Evolutionary conservation across 2,113 vertebrate species (phyloP).

Genomic region (Onychostoma macrolepis): DNA sequence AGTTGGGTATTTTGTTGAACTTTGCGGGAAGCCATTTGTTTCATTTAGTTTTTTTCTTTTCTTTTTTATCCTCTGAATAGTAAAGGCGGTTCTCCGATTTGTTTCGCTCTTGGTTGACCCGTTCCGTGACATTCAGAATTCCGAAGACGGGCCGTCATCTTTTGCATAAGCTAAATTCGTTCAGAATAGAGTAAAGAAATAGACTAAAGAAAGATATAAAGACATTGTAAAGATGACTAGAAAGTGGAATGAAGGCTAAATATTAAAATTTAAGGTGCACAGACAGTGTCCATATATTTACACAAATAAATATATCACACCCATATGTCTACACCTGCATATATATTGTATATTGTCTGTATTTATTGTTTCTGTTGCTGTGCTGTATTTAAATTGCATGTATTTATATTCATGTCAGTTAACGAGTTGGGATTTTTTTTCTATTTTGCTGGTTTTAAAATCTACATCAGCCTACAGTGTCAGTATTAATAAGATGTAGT

Average conservation of each 20-base stretch:
- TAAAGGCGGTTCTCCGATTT: constrained; percentile 78
- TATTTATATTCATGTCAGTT: neutral
- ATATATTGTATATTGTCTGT: neutral
- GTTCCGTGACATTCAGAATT: constrained; percentile 32
- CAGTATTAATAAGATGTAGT: too few species aligned
- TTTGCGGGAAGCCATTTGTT: constrained; percentile 58
- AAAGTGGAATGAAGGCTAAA: neutral
- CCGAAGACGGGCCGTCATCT: neutral
- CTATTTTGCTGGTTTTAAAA: too few species aligned
- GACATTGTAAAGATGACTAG: neutral
- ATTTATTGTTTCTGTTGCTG: neutral
- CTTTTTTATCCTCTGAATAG: constrained; percentile 65
- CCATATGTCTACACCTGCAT: too few species aligned
- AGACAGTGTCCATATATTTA: neutral
- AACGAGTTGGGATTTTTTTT: neutral
- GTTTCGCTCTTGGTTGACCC: constrained; percentile 70
- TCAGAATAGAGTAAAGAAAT: neutral
- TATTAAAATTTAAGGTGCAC: neutral
- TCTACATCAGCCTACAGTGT: too few species aligned
- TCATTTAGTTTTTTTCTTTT: constrained; percentile 57
- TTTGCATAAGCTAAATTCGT: neutral
- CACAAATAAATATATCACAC: too few species aligned
- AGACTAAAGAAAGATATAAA: neutral
- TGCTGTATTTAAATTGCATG: neutral
- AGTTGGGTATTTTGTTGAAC: constrained; percentile 35